phyloP scores from a whole-genome alignment of 2,888 invertebrate species.

The Volucella inflata region DNA sequence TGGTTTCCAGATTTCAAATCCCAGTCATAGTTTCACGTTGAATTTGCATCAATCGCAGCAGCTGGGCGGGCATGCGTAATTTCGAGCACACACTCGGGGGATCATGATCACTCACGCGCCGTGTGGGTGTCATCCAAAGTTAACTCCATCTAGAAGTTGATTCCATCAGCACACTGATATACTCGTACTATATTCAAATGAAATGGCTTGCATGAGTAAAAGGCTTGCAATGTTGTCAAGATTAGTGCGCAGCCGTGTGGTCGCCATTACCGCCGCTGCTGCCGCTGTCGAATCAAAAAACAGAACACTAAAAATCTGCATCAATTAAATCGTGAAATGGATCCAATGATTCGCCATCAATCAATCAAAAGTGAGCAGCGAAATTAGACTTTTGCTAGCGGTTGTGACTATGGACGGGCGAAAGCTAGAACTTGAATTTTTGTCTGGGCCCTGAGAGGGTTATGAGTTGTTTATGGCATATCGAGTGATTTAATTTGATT shows the following conservation, averaged over 20 bases:
- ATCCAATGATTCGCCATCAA: slow-evolving; percentile 68
- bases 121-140: slow-evolving; percentile 71
- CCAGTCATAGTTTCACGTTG: background rate
- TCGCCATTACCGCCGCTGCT: slow-evolving; percentile 29
- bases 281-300: background rate
- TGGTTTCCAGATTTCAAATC: background rate
- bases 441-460: slow-evolving; percentile 33
- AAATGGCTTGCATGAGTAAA: slow-evolving; percentile 65
- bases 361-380: slow-evolving; percentile 62
- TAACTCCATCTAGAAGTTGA: slow-evolving; percentile 46
- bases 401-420: slow-evolving; percentile 19
- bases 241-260: slow-evolving; percentile 67
- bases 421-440: slow-evolving; percentile 41
- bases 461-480: slow-evolving; percentile 71
- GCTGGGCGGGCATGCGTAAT: slow-evolving; percentile 65
- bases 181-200: too few species aligned
- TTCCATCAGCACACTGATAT: slow-evolving; percentile 50
- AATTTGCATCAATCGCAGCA: slow-evolving; percentile 37
- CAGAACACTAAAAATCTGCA: slow-evolving; percentile 44
- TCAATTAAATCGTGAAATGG: slow-evolving; percentile 50
- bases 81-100: slow-evolving; percentile 24
- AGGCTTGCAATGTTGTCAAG: slow-evolving; percentile 62
- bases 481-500: slow-evolving; percentile 61
- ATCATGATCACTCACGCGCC: slow-evolving; percentile 49
- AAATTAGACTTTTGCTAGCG: slow-evolving; percentile 30